Evolutionary conservation across 2,888 invertebrate genomes (phyloP).

Genomic region (Chydorus sphaericus): DNA sequence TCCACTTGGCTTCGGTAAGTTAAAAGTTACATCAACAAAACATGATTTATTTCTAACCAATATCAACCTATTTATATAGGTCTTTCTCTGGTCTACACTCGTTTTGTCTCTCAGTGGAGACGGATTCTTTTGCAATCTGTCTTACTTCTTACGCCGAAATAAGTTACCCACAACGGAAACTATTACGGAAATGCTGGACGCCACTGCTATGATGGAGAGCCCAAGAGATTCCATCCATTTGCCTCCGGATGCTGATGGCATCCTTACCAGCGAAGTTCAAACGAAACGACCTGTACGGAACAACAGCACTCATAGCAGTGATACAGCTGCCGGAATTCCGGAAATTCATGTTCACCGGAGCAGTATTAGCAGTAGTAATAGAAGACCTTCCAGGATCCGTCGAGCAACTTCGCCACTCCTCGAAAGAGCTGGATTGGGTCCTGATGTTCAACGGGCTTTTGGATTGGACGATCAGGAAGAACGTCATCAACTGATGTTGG

Average conservation of each 20-base stretch:
- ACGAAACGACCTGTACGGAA: background rate
- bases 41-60: background rate
- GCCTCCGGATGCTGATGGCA: background rate
- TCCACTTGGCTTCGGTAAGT: background rate
- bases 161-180: background rate
- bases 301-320: background rate
- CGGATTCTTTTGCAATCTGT: background rate
- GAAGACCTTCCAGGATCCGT: background rate
- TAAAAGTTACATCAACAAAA: background rate
- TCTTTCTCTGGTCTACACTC: background rate
- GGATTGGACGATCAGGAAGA: background rate
- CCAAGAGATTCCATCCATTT: background rate
- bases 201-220: background rate
- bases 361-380: background rate
- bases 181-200: background rate
- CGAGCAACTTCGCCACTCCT: slow-evolving; percentile 12
- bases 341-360: background rate
- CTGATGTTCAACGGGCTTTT: slow-evolving; percentile 14
- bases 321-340: background rate
- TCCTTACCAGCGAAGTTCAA: background rate
- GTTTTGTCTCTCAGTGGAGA: background rate
- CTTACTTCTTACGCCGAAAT: background rate
- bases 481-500: background rate
- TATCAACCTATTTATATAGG: background rate
- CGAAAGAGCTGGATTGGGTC: slow-evolving; percentile 13